Evolutionary conservation across 1,140 invertebrate genomes (phyloP).

Genomic region (Belonocnema kinseyi): DNA sequence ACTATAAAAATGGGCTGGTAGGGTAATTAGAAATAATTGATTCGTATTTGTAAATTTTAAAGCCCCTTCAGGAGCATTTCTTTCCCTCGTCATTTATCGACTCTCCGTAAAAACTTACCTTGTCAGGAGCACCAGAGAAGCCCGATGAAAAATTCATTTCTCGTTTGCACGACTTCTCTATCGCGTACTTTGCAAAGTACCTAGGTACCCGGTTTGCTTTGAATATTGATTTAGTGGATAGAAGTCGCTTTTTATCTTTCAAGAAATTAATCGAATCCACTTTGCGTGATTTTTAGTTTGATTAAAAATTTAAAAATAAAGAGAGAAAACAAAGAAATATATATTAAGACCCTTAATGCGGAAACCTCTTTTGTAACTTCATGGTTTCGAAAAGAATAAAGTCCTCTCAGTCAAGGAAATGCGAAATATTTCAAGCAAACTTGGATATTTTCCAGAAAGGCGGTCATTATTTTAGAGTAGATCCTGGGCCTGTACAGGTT

Average conservation of each 20-base stretch:
- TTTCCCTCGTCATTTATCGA: neutral
- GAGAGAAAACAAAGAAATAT: no score
- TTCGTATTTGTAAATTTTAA: neutral
- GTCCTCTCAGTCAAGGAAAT: no score
- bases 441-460: no score
- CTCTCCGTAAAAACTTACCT: neutral
- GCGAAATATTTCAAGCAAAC: no score
- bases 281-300: constrained; percentile 8
- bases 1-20: no score
- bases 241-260: constrained; percentile 5
- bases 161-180: constrained; percentile 17
- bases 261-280: constrained; percentile 2
- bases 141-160: constrained; percentile 25
- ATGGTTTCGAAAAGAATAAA: no score
- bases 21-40: neutral
- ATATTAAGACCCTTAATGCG: no score
- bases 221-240: constrained; percentile 11
- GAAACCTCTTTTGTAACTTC: no score
- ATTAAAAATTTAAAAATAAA: neutral
- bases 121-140: neutral
- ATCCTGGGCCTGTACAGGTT: no score
- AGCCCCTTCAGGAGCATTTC: neutral
- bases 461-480: no score
- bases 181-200: constrained; percentile 1
- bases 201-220: neutral